Evolutionary conservation across 92 coral and sea anemone genomes (phyloP), one percentile per base, ranked within the genome.

Genomic region (Phenganax stokvisi): DNA sequence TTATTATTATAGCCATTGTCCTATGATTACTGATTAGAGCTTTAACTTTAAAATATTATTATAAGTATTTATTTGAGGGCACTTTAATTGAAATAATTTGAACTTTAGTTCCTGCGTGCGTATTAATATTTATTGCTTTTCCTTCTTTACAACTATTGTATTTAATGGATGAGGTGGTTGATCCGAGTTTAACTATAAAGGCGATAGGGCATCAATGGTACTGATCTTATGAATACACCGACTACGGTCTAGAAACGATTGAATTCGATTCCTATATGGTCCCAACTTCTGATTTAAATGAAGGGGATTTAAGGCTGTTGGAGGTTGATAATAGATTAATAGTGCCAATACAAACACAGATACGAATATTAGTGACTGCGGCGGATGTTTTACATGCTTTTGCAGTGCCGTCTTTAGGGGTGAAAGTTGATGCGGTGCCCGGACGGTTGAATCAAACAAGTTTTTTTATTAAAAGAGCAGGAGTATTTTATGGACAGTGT

Each of bases 131-230:
- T 84, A 85, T 90, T 71, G 96, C 96, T 28, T 87, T 87, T 64
- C 96, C 96, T 71, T 91, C 96, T 79, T 89, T 91, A 81, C 89
- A 89, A 86, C 59, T 91, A 89, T 77, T 91, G 47, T 91, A 91
- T 88, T 91, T 89, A 60, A 89, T 89, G 92, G 96, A 89, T 89
- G 96, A 87, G 71, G 86, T 91, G 68, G 83, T 87, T 60, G 89
- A 83, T 61, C 96, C 92, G 59, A 90, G 84, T 82, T 74, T 91
- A 66, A 91, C 96, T 27, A 74, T 91, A 52, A 91, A 91, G 68
- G 96, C 88, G 13, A 87, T 89, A 82, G 96, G 96, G 51, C 96
- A 91, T 84, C 96, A 91, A 75, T 91, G 96, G 88, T 91, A 91
- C 67, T 91, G 96, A 84, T 89, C 92, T 57, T 91, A 91, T 82